phyloP scores from a whole-genome alignment of 2,888 invertebrate species.

The Dryococelus australis region DNA sequence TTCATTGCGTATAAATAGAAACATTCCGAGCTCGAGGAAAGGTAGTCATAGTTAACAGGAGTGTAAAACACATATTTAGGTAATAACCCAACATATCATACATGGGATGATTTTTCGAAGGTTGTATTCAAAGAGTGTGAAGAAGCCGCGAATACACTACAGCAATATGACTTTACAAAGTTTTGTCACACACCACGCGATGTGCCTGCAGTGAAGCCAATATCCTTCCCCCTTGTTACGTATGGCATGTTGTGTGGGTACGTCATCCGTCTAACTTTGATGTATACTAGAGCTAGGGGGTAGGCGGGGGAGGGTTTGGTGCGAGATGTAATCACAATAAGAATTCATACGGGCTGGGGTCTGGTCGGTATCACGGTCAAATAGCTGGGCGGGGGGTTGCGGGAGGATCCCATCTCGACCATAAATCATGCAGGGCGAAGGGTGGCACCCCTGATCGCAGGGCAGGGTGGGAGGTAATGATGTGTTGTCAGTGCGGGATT shows the following conservation, averaged over 20 bases:
- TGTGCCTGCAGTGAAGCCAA: background rate
- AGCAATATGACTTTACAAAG: too few species aligned
- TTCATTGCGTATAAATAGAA: too few species aligned
- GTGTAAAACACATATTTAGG: too few species aligned
- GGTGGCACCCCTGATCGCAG: background rate
- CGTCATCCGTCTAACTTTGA: slow-evolving; percentile 16
- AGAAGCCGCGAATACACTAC: too few species aligned
- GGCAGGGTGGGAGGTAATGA: slow-evolving; percentile 3
- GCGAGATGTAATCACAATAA: slow-evolving; percentile 8
- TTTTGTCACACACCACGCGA: background rate
- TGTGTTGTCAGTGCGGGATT: background rate
- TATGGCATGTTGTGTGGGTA: background rate
- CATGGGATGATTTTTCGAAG: too few species aligned
- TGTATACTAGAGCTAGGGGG: background rate
- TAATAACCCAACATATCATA: too few species aligned
- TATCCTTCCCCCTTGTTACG: background rate
- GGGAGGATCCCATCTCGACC: background rate
- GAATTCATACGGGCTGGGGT: background rate
- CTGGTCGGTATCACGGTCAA: slow-evolving; percentile 10
- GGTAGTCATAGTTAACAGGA: too few species aligned
- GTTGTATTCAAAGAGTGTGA: too few species aligned
- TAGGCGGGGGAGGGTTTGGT: background rate
- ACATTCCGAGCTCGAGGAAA: too few species aligned
- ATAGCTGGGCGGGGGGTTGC: background rate
- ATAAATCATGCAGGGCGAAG: background rate